A percentile compares a stretch with the other conserved stretches of the same genome.
Conservation (phyloP, 1,140 invertebrate species). For the Oryctes rhinoceros region DNA sequence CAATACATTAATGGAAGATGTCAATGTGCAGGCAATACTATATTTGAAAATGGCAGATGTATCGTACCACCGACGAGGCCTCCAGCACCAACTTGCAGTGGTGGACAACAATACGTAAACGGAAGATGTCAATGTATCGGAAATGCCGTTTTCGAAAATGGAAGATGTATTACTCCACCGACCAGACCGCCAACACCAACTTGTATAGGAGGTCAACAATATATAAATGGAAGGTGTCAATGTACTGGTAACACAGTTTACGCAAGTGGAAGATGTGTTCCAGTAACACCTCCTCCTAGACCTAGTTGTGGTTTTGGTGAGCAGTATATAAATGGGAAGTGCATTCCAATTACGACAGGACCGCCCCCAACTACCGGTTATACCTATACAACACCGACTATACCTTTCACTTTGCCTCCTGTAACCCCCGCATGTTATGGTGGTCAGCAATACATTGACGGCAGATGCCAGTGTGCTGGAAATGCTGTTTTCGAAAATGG, state of each 20-base stretch:
- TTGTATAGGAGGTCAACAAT: neutral
- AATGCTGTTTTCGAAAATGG: too few species aligned
- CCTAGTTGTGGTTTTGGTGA: neutral
- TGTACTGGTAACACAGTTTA: neutral
- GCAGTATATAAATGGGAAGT: neutral
- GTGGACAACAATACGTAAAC: neutral
- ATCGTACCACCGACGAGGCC: neutral
- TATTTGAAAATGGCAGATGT: slow-evolving; percentile 16
- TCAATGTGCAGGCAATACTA: neutral
- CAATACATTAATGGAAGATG: slow-evolving; percentile 24
- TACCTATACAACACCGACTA: neutral
- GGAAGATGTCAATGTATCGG: neutral
- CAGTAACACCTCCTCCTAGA: neutral
- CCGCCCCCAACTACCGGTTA: neutral
- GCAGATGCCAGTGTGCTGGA: neutral
- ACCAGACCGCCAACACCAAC: neutral
- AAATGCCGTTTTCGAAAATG: neutral
- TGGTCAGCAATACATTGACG: neutral
- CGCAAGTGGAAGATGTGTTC: neutral
- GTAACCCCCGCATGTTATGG: neutral
- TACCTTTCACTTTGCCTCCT: neutral
- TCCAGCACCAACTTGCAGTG: neutral
- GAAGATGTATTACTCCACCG: neutral
- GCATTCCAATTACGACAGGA: neutral
- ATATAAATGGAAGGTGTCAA: neutral